These are phyloP conservation scores for Microctenopoma lineatum DNA, from an alignment of 2,797 vertebrate genomes.

Conservation along the genomic window DNA sequence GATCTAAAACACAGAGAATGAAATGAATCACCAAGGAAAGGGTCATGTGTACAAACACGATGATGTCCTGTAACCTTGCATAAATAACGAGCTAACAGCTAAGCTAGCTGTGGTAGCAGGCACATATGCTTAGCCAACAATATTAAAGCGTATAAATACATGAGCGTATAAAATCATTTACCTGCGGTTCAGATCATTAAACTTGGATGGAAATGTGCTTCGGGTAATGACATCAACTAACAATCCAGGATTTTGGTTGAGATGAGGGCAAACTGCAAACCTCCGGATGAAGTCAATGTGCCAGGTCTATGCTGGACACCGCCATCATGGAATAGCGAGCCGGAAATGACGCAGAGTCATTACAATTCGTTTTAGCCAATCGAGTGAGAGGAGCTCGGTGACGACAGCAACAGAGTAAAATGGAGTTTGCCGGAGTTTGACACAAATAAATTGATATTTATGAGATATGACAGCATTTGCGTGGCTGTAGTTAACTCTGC, in stretches of 20 bases:
- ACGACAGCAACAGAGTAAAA: constrained; percentile 50
- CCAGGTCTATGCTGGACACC: constrained; percentile 54
- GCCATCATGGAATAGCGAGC: constrained; percentile 68
- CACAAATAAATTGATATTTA: neutral
- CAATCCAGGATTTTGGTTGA: rapidly evolving
- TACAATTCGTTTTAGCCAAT: constrained; percentile 39
- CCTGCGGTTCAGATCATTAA: constrained; percentile 14
- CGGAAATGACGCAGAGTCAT: constrained; percentile 63
- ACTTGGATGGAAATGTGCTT: neutral
- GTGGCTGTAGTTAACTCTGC: too few species aligned
- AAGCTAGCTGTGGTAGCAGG: constrained; percentile 29
- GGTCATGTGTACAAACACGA: neutral
- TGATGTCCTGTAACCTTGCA: constrained; percentile 67
- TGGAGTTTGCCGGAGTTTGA: constrained; percentile 48
- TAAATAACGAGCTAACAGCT: constrained; percentile 54
- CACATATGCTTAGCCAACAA: neutral
- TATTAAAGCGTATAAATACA: neutral
- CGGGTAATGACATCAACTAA: neutral
- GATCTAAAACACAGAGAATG: constrained; percentile 60
- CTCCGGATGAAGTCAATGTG: constrained; percentile 62
- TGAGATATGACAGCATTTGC: neutral
- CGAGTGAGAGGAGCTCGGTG: neutral
- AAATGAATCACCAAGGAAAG: neutral
- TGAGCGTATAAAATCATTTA: constrained; percentile 1
- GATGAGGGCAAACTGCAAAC: neutral